Evolutionary conservation across 1,140 invertebrate genomes (phyloP), one percentile per base, ranked within the genome.

Genomic region (Sitobion miscanthi): DNA sequence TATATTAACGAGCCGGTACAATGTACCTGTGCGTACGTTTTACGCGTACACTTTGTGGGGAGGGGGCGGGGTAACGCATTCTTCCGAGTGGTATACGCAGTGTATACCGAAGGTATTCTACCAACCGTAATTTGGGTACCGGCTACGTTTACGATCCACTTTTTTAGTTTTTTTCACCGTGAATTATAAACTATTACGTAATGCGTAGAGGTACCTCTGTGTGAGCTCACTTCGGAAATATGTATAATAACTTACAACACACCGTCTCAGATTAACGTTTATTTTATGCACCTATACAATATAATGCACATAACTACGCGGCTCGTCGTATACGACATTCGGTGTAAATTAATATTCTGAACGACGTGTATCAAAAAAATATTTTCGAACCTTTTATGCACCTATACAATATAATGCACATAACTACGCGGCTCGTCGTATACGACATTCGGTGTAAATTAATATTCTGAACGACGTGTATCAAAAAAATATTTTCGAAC

Each of bases 401-500:
- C n/a, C n/a, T n/a, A n/a, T n/a, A n/a, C n/a, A n/a, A 52, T 49
- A 62, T 30, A 30, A 69, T n/a, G n/a, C 57, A 62, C 8, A 62
- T 6, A 14, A 69, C 62, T 77, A 77, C 30, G 57, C 87, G 6
- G 88, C 49, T 52, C 86, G 7, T 23, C 86, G n/a, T 2, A 42
- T 38, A 89, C 20, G n/a, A 35, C n/a, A 5, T 7, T 35, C 35
- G 14, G 35, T 38, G 9, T 42, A 57, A 89, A 89, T 89, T 89
- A 89, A 89, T 89, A 89, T 89, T 89, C 88, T 25, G 52, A 57
- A 89, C 88, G 52, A 42, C 88, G 35, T 54, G 49, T 21, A 23
- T 57, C 88, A 42, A 38, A 89, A 89, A 89, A 54, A 89, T 89
- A 89, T 89, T 89, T 89, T 89, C 23, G 35, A 57, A 57, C 49